Base-by-base conservation (phyloP, 2,113 vertebrate genomes). In the Burhinus bistriatus region DNA sequence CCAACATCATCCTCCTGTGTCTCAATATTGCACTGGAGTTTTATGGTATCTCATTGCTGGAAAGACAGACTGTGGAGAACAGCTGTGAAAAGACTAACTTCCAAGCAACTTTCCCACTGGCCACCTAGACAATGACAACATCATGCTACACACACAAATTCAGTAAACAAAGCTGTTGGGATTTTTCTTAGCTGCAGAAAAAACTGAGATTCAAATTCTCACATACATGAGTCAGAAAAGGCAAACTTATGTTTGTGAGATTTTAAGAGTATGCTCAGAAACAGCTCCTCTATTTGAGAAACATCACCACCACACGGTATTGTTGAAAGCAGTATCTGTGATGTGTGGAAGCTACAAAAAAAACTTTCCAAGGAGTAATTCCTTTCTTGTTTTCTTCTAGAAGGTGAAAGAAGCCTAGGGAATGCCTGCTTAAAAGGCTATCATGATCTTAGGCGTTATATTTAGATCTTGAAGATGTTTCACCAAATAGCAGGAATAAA, bases 151-250 rank as follows among this genome's bases (percentile, higher is more conserved):
- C 20, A 72, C 21, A 80, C 21, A 92, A 84, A 72, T 20, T 34
- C 55, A 45, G 58, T 61, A 71, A 85, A 92, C 51, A 87, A 77
- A 78, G 55, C 65, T 79, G 68, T 12, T n/a, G 80, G 47, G 27
- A 71, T 79, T 95, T 96, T 75, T 87, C 27, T 80, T 29, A 76
- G 44, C 70, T 38, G 58, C 57, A 80, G 40, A 93, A 97, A 97
- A 90, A 90, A 44, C 7, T 30, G 61, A 90, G 34, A 85, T 87
- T 93, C 66, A 83, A 91, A 88, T 76, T 89, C 79, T 87, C 29
- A 54, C 52, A 66, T 47, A 25, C 13, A 7, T 54, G 87, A 91
- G 30, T 88, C 86, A 66, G 59, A 89, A 88, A 87, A 95, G 83
- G 4, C 32, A 58, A 83, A 59, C 32, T 89, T 76, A 58, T 58